Percentiles rank a stretch among this genome's conserved stretches.
Conservation (phyloP, 2,797 vertebrate species). For the Naso thynnoides region DNA sequence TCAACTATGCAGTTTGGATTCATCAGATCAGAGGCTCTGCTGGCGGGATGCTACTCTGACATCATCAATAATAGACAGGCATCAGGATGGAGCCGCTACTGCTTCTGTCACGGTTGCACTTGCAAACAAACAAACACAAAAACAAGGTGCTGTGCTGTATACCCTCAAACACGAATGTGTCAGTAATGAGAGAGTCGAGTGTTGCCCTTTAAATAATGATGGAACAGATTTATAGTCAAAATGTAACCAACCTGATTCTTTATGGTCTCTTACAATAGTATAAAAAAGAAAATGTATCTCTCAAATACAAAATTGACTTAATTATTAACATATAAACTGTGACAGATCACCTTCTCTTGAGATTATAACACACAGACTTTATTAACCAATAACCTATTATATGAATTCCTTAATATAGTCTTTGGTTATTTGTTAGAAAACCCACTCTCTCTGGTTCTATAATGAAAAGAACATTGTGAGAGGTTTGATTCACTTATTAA, state of each 20-base stretch:
- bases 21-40: conserved; percentile 48
- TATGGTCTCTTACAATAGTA: neutral
- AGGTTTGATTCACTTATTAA: conserved; percentile 72
- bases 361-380: conserved; percentile 45
- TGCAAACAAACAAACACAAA: neutral
- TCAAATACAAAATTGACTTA: conserved; percentile 16
- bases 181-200: neutral
- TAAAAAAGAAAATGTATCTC: neutral
- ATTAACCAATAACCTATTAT: conserved; percentile 69
- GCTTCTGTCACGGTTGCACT: conserved; percentile 2
- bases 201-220: neutral
- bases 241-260: neutral
- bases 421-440: conserved; percentile 67
- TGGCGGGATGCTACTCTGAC: conserved; percentile 43
- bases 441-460: conserved; percentile 42
- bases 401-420: conserved; percentile 47
- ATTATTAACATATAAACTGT: conserved; percentile 29
- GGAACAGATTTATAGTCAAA: neutral
- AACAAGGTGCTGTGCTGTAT: neutral
- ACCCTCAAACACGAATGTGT: no score
- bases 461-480: conserved; percentile 69
- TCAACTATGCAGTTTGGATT: conserved; percentile 45
- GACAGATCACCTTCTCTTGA: conserved; percentile 28
- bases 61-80: conserved; percentile 72
- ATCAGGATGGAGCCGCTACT: conserved; percentile 12